Evolutionary conservation across 1,140 invertebrate species (phyloP).

Genomic region (Formica exsecta): DNA sequence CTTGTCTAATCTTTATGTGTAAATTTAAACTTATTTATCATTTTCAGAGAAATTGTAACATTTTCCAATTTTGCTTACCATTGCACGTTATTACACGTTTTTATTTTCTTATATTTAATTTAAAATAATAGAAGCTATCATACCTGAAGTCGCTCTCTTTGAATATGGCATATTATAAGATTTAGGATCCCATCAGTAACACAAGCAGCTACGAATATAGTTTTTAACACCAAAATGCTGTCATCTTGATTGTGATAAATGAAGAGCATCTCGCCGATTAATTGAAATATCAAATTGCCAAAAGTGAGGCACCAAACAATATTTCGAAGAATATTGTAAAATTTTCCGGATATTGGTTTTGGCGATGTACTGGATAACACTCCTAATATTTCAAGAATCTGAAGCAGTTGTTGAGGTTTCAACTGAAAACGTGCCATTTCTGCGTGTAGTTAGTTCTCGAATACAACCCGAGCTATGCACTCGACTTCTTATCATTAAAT

Average conservation of each 20-base stretch:
- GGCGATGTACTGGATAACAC: constrained; percentile 8
- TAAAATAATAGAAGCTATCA: no score
- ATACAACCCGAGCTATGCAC: background rate
- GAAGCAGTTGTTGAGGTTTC: constrained; percentile 22
- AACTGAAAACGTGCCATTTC: constrained; percentile 10
- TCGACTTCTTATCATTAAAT: background rate
- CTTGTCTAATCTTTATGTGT: no score
- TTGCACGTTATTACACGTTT: no score
- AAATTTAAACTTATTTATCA: no score
- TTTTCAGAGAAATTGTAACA: no score
- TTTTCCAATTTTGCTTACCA: no score
- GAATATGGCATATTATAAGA: constrained; percentile 1
- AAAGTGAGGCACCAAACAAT: constrained; percentile 1
- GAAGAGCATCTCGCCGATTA: background rate
- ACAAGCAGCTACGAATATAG: constrained; percentile 12
- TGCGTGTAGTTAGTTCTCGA: background rate
- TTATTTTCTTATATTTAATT: no score
- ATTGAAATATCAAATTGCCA: constrained; percentile 23
- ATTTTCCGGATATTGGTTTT: background rate
- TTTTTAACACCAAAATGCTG: background rate
- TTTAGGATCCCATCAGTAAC: background rate
- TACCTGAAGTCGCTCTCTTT: constrained; percentile 14
- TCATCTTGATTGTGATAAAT: constrained; percentile 10
- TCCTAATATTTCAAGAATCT: constrained; percentile 23
- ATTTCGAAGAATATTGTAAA: background rate